Evolutionary conservation across 2,888 invertebrate species (phyloP).

Genomic region (Incurvaria masculella): DNA sequence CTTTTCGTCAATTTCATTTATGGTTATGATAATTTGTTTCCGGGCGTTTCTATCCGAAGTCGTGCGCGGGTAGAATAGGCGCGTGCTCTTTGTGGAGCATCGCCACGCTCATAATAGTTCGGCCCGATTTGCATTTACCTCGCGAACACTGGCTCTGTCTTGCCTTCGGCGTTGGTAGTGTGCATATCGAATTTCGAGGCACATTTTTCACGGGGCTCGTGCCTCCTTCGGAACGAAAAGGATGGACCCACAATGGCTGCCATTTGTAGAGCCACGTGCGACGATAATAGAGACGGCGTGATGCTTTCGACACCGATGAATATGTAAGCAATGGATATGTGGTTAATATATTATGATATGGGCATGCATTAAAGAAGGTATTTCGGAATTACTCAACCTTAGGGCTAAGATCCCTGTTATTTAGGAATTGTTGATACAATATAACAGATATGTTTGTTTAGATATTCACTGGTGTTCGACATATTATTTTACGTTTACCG

Average conservation of each 20-base stretch:
- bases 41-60: slow-evolving; percentile 25
- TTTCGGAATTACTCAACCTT: too few relatives aligned
- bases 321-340: too few relatives aligned
- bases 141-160: slow-evolving; percentile 34
- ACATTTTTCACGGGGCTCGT: slow-evolving; percentile 50
- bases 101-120: slow-evolving; percentile 49
- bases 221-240: slow-evolving; percentile 27
- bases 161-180: slow-evolving; percentile 34
- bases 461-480: too few relatives aligned
- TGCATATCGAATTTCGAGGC: slow-evolving; percentile 53
- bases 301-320: neutral
- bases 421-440: too few relatives aligned
- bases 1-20: slow-evolving; percentile 50
- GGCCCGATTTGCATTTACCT: slow-evolving; percentile 55
- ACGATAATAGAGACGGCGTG: slow-evolving; percentile 27
- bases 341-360: too few relatives aligned
- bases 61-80: neutral
- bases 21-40: slow-evolving; percentile 57
- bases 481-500: too few relatives aligned
- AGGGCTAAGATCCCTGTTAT: too few relatives aligned
- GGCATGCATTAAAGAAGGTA: too few relatives aligned
- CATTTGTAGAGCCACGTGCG: slow-evolving; percentile 46
- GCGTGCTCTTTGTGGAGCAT: slow-evolving; percentile 21
- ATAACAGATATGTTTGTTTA: too few relatives aligned
- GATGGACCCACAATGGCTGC: slow-evolving; percentile 33